Base-by-base conservation (phyloP, 2,888 invertebrate genomes). In the Prosopocoilus inquinatus region DNA sequence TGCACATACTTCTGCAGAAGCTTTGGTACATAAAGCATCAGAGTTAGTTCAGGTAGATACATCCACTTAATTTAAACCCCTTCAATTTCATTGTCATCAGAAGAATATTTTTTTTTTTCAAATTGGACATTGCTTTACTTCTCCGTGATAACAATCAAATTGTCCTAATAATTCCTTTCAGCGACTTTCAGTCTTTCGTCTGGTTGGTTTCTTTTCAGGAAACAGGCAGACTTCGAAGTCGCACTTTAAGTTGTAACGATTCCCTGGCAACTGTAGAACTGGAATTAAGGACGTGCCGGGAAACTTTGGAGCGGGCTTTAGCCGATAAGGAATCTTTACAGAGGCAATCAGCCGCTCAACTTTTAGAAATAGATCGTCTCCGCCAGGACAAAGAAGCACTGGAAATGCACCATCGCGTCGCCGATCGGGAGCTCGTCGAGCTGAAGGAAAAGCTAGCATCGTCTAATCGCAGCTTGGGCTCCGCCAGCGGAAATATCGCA, bases 321-420 rank as follows among this genome's bases (percentile, higher is more conserved):
- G 74, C 79, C 3, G 91, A 92, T 64, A 89, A 88, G 66, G 91
- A 91, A 62, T 84, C 87, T 57, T 75, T 91, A 16, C 88, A 88
- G 66, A 80, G 90, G 36, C 91, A 91, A 73, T 80, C 87, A 34
- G 86, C 88, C 7, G 78, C 84, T 4, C 89, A 90, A 63, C 78
- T 88, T 39, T 74, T 89, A 43, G 91, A 91, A 65, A 76, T 87
- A 16, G 88, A 89, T 59, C 82, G 89, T 51, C 78, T 88, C 32
- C 83, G 88, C 60, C 90, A 90, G 76, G 91, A 91, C 64, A 88
- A 90, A 63, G 91, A 92, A 65, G 81, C 87, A 9, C 77, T 89
- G 41, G 81, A 88, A 58, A 86, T 89, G 67, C 86, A 88, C 62
- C 85, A 87, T 67, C 82, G 90, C 56, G 84, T 89, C 0, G 77